phyloP scores from a whole-genome alignment of 2,113 vertebrate species.

The Pangasianodon hypophthalmus region DNA sequence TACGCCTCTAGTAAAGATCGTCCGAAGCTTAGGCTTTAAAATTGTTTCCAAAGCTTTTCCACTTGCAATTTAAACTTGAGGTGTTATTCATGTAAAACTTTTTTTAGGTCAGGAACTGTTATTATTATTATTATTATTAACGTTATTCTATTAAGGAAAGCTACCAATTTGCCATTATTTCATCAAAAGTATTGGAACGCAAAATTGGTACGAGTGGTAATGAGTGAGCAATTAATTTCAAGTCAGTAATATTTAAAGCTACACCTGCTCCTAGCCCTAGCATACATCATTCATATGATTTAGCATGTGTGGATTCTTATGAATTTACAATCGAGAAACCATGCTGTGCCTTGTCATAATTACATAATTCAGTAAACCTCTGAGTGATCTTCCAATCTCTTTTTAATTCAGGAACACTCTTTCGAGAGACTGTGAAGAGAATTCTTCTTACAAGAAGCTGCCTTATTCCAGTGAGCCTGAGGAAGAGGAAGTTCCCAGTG shows the following conservation, averaged over 20 bases:
- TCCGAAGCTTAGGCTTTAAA: neutral
- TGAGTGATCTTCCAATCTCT: slow-evolving; percentile 7
- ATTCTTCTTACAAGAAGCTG: slow-evolving; percentile 1
- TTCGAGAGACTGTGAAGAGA: neutral
- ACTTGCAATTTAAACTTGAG: neutral
- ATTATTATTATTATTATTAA: neutral
- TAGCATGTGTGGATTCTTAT: neutral
- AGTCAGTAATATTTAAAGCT: neutral
- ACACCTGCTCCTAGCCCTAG: neutral
- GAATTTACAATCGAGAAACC: neutral
- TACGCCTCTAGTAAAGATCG: neutral
- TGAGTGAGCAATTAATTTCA: neutral
- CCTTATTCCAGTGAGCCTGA: neutral
- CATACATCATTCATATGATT: slow-evolving; percentile 1
- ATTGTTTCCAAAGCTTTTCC: neutral
- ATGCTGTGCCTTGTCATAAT: neutral
- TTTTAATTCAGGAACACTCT: neutral
- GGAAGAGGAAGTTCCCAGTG: slow-evolving; percentile 6
- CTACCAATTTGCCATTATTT: neutral
- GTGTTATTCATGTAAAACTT: neutral
- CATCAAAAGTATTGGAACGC: neutral
- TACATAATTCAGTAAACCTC: neutral
- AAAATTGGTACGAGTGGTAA: neutral
- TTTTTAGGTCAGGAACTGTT: neutral
- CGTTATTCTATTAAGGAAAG: neutral